A percentile compares a stretch with the other conserved stretches of the same genome.
Conservation (phyloP, 2,888 invertebrate genomes). For the Laothoe populi region DNA sequence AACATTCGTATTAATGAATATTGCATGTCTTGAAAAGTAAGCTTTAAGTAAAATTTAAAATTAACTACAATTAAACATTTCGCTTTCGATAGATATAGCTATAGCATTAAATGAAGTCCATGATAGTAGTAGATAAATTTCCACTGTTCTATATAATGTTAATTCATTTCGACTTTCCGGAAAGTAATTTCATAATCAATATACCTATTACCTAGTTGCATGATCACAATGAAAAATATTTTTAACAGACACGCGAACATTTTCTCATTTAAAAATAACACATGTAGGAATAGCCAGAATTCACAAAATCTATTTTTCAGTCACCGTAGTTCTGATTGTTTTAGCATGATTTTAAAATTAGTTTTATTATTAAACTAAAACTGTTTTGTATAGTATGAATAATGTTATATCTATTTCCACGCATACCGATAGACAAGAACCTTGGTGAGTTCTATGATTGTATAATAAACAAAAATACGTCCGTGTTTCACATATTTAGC, state of each 20-base stretch:
- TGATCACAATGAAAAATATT: slow-evolving; percentile 5
- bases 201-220: slow-evolving; percentile 22
- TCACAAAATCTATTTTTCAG: slow-evolving; percentile 6
- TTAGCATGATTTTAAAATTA: slow-evolving; percentile 14
- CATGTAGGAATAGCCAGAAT: neutral
- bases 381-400: slow-evolving; percentile 35
- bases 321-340: slow-evolving; percentile 17
- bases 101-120: neutral
- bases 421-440: slow-evolving; percentile 80
- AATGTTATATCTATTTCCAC: slow-evolving; percentile 67
- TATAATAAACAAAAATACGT: slow-evolving; percentile 27
- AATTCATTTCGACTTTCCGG: neutral
- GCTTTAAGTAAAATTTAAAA: neutral
- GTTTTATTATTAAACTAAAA: slow-evolving; percentile 1
- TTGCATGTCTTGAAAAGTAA: neutral
- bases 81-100: neutral
- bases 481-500: slow-evolving; percentile 26
- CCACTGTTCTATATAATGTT: neutral
- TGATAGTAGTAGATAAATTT: neutral
- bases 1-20: neutral
- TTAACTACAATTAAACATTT: neutral
- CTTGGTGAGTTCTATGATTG: slow-evolving; percentile 72
- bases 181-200: slow-evolving; percentile 5
- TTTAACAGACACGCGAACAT: neutral
- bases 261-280: neutral